These are phyloP conservation scores for Danionella dracula DNA, from an alignment of 2,797 vertebrate species.

Conservation along the genomic window DNA sequence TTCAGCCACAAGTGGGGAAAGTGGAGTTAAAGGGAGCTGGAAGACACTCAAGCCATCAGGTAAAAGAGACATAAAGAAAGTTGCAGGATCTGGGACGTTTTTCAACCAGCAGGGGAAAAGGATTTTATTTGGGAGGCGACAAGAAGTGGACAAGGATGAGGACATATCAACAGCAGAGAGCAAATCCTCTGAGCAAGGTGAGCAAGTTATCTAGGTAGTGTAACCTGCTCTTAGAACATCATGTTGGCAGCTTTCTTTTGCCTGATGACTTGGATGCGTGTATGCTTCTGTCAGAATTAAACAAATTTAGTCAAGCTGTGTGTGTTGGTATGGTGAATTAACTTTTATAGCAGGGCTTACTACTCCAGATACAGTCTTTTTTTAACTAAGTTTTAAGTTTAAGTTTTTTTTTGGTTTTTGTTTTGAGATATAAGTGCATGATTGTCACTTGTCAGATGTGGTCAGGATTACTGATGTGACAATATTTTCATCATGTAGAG, in stretches of 20 bases:
- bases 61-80: slow-evolving; percentile 54
- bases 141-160: slow-evolving; percentile 52
- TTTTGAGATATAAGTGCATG: too few species aligned
- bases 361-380: too few species aligned
- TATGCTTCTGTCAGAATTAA: too few species aligned
- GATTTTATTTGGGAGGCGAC: slow-evolving; percentile 49
- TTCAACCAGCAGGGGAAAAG: slow-evolving; percentile 51
- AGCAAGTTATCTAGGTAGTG: slow-evolving; percentile 6
- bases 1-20: slow-evolving; percentile 68
- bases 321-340: too few species aligned
- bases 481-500: slow-evolving; percentile 23
- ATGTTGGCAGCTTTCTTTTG: too few species aligned
- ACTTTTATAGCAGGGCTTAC: too few species aligned
- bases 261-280: too few species aligned
- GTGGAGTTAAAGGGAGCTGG: slow-evolving; percentile 65
- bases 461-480: neutral
- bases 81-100: slow-evolving; percentile 44
- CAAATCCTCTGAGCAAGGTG: slow-evolving; percentile 69
- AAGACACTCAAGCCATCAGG: slow-evolving; percentile 46
- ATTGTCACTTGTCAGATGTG: slow-evolving; percentile 16
- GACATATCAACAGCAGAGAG: slow-evolving; percentile 66
- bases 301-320: too few species aligned
- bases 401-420: too few species aligned
- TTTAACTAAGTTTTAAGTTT: too few species aligned
- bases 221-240: too few species aligned